These are phyloP conservation scores for Anadara kagoshimensis DNA, from an alignment of 1,140 invertebrate genomes.

Conservation along the genomic window DNA sequence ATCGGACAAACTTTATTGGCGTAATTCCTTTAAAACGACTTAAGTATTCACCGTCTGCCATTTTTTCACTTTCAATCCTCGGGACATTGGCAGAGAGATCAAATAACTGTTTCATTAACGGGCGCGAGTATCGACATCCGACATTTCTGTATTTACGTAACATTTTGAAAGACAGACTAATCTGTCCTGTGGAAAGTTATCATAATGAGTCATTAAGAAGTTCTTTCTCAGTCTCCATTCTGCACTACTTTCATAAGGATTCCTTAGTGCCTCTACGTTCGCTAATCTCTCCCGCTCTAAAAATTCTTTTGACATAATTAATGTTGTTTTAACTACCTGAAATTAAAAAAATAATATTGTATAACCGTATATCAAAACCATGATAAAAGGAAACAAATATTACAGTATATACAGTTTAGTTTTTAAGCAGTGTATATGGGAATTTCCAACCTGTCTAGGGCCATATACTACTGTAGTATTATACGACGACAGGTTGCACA, in stretches of 20 bases:
- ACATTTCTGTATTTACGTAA: conserved; percentile 86
- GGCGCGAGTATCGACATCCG: conserved; percentile 86
- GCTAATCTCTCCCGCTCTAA: no score
- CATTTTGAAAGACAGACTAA: conserved; percentile 87
- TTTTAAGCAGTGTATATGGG: no score
- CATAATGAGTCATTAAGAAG: conserved; percentile 83
- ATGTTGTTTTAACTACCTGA: no score
- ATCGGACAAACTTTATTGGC: conserved; percentile 36
- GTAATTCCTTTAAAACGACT: conserved; percentile 19
- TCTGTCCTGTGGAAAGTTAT: conserved; percentile 81
- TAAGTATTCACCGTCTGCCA: not conserved
- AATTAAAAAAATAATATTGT: no score
- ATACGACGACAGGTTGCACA: no score
- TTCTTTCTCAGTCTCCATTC: conserved; percentile 85
- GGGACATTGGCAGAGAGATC: conserved; percentile 7
- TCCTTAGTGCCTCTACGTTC: conserved; percentile 27
- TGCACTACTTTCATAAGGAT: conserved; percentile 81
- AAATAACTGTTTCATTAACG: conserved; percentile 80
- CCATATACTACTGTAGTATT: no score
- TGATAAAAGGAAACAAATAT: no score
- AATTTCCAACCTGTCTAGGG: no score
- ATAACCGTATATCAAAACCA: no score
- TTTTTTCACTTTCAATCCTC: conserved; percentile 6
- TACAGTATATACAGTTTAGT: no score
- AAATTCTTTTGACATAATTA: no score